A percentile compares a stretch with the other conserved stretches of the same genome.
Conservation (phyloP, 2,797 vertebrate genomes). For the Chaunax sp. region DNA sequence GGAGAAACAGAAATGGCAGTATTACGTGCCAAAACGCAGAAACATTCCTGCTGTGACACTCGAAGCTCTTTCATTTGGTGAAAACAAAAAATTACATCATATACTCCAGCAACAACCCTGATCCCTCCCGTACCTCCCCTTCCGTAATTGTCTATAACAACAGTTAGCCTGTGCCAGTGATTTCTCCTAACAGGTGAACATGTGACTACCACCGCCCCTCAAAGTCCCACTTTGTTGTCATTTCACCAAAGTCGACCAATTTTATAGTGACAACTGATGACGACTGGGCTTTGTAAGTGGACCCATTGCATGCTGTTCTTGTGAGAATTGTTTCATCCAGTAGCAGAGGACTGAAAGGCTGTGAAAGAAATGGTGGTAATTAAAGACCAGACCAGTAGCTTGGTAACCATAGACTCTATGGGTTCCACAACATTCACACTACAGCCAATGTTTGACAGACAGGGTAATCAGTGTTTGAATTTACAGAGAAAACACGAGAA, state of each 20-base stretch:
- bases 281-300: constrained; percentile 35
- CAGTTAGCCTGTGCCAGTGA: constrained; percentile 37
- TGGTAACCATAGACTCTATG: constrained; percentile 34
- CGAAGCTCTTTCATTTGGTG: constrained; percentile 65
- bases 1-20: constrained; percentile 43
- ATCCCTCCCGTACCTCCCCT: constrained; percentile 13
- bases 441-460: constrained; percentile 29
- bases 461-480: constrained; percentile 38
- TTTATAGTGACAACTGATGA: constrained; percentile 38
- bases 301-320: constrained; percentile 11
- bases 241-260: constrained; percentile 40
- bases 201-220: constrained; percentile 20
- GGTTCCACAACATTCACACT: constrained; percentile 38
- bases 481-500: constrained; percentile 45
- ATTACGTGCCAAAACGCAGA: constrained; percentile 45
- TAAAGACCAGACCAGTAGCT: constrained; percentile 23
- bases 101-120: constrained; percentile 27
- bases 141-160: constrained; percentile 26
- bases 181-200: constrained; percentile 41
- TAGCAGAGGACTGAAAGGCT: constrained; percentile 10
- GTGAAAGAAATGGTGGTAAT: constrained; percentile 32
- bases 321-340: constrained; percentile 12
- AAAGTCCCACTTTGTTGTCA: constrained; percentile 30
- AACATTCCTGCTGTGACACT: constrained; percentile 51
- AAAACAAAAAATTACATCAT: constrained; percentile 40